Evolutionary conservation across 2,888 invertebrate genomes (phyloP).

Genomic region (Dasypogon diadema): DNA sequence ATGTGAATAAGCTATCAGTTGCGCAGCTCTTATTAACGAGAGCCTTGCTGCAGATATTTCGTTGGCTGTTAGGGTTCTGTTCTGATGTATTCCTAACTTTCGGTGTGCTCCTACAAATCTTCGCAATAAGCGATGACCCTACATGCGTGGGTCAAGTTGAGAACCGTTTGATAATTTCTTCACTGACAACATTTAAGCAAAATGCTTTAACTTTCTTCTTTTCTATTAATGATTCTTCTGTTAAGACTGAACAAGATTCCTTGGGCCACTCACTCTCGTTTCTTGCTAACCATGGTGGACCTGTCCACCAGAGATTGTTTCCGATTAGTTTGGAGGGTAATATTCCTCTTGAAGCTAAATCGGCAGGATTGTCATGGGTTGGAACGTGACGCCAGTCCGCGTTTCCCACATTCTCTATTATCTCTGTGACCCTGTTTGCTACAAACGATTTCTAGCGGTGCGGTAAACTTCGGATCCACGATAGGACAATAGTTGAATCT

Average conservation of each 20-base stretch:
- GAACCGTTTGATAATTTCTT: not conserved
- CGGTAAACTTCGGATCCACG: slow-evolving; percentile 55
- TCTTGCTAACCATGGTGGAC: not conserved
- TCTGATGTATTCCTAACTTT: not conserved
- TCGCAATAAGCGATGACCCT: slow-evolving; percentile 4
- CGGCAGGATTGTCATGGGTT: slow-evolving; percentile 12
- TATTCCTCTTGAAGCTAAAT: not conserved
- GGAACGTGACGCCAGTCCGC: not conserved
- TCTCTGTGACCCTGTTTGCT: slow-evolving; percentile 61
- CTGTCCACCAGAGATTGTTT: not conserved
- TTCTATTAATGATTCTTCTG: not conserved
- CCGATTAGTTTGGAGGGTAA: not conserved
- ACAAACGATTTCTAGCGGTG: slow-evolving; percentile 56
- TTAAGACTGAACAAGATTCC: not conserved
- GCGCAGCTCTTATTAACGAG: not conserved
- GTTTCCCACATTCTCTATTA: slow-evolving; percentile 49
- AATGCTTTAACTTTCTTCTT: not conserved
- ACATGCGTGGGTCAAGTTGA: not conserved
- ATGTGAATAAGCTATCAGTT: not conserved
- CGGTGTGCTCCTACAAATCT: not conserved
- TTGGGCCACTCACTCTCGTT: not conserved
- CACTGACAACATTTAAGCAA: not conserved
- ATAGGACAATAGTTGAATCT: slow-evolving; percentile 57
- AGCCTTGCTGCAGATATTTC: too few species aligned
- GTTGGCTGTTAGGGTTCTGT: too few species aligned